Conservation (phyloP, 2,888 invertebrate genomes). For the Eupithecia inturbata region DNA sequence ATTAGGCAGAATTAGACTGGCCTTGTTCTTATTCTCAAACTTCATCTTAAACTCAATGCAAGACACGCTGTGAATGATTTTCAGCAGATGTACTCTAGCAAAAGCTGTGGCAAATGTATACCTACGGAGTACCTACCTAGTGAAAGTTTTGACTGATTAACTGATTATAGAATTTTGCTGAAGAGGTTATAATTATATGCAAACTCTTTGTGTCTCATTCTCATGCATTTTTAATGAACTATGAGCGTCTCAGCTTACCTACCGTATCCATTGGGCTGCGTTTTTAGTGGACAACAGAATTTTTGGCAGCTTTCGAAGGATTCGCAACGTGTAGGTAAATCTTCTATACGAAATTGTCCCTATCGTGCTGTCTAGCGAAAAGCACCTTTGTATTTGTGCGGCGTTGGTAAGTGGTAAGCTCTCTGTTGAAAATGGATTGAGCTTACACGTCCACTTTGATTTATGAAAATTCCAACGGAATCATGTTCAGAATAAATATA, state of each 20-base stretch:
- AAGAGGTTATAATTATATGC: neutral
- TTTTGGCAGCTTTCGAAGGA: neutral
- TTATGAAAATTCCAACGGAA: slow-evolving; percentile 42
- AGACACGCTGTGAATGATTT: slow-evolving; percentile 24
- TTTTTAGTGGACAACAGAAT: neutral
- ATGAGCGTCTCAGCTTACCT: neutral
- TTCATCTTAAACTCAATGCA: slow-evolving; percentile 18
- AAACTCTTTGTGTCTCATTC: neutral
- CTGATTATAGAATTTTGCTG: no score
- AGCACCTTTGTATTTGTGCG: neutral
- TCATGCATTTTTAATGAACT: neutral
- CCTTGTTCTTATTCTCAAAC: slow-evolving; percentile 26
- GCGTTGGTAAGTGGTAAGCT: slow-evolving; percentile 18
- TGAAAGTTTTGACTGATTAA: neutral
- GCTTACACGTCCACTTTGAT: slow-evolving; percentile 35
- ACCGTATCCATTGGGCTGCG: neutral
- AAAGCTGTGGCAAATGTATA: neutral
- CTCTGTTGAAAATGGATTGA: slow-evolving; percentile 26
- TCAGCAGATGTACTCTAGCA: slow-evolving; percentile 16
- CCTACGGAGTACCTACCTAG: neutral
- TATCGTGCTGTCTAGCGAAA: neutral
- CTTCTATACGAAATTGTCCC: neutral
- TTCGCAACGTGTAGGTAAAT: neutral
- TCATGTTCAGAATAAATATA: slow-evolving; percentile 42
- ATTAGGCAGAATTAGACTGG: slow-evolving; percentile 19